phyloP scores from a whole-genome alignment of 92 coral and sea anemone genomes.

The Virgularia gustaviana region DNA sequence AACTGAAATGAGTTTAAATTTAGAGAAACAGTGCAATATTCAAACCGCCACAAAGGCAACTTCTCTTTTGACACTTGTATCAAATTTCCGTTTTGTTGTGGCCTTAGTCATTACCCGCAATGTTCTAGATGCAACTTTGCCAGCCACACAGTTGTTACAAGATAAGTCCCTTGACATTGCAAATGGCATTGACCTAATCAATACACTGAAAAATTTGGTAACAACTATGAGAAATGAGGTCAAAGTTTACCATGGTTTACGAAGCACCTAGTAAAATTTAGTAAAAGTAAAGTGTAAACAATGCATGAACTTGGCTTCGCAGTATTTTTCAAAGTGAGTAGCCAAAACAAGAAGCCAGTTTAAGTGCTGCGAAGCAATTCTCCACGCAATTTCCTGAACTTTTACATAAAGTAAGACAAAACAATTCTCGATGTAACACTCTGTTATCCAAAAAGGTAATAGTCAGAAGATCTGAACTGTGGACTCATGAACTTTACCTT shows the following conservation, averaged over 20 bases:
- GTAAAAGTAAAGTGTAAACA: too few relatives aligned
- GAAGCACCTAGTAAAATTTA: too few relatives aligned
- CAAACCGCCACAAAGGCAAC: background rate
- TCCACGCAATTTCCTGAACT: too few relatives aligned
- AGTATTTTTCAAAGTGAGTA: too few relatives aligned
- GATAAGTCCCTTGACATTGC: background rate
- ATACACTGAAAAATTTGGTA: background rate
- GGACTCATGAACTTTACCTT: too few relatives aligned
- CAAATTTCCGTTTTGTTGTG: background rate
- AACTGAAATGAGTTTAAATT: background rate
- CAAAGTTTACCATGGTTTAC: background rate
- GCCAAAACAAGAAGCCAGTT: too few relatives aligned
- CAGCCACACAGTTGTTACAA: conserved; percentile 1
- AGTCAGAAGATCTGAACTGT: too few relatives aligned
- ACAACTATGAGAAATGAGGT: background rate
- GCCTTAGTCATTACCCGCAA: background rate
- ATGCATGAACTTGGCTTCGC: too few relatives aligned
- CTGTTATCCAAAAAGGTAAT: too few relatives aligned
- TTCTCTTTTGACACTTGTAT: background rate
- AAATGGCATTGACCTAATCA: background rate
- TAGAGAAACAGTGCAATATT: background rate
- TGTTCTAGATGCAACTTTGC: background rate
- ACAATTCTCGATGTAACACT: too few relatives aligned
- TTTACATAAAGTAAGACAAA: too few relatives aligned
- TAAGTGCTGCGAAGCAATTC: too few relatives aligned